Evolutionary conservation across 2,797 vertebrate species (phyloP), one percentile per base, ranked within the genome.

Genomic region (Stomatorhinus walkeri): DNA sequence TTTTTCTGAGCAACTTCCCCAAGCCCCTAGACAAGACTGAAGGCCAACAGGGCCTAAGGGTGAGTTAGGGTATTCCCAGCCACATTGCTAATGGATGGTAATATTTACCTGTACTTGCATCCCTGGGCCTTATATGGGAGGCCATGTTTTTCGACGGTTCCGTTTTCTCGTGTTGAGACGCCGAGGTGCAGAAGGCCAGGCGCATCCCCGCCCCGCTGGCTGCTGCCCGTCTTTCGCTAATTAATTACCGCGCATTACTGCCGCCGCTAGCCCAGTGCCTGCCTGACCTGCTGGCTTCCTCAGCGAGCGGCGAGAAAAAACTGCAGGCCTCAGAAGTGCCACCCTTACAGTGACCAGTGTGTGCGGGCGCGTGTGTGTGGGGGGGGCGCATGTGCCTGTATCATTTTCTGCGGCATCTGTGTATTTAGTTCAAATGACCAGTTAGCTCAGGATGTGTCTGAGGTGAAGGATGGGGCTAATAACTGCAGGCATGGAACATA

Each of bases 391-490:
- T 28, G 85, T 51, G n/a, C 51, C 28, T 16, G 0, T 36, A 40
- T 32, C 28, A 51, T 86, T 51, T 24, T 85, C 85, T 36, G 51
- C 51, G 28, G 85, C 32, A 86, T 54, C 22, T 56, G 85, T 56
- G 51, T 86, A 54, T 49, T 86, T 86, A 52, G 22, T 40, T 52
- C 24, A 52, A 86, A 86, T 86, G 51, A 32, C 49, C 85, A 86
- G 51, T 86, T 86, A 54, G 51, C 49, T 51, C 16, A 56, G 22
- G 85, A 56, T 28, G 28, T 51, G 24, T 87, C 85, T 32, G 51
- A 72, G 84, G 85, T 89, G 56, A 89, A 86, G 19, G 72, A 89
- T 68, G 56, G 43, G 14, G 7, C 56, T 32, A 51, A 68, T 85
- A 49, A 61, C 85, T 86, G 84, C 32, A 48, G 81, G 56, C 28